A percentile compares a stretch with the other conserved stretches of the same genome.
phyloP scores from a whole-genome alignment of 2,113 vertebrate genomes.

The Bothrops jararaca region DNA sequence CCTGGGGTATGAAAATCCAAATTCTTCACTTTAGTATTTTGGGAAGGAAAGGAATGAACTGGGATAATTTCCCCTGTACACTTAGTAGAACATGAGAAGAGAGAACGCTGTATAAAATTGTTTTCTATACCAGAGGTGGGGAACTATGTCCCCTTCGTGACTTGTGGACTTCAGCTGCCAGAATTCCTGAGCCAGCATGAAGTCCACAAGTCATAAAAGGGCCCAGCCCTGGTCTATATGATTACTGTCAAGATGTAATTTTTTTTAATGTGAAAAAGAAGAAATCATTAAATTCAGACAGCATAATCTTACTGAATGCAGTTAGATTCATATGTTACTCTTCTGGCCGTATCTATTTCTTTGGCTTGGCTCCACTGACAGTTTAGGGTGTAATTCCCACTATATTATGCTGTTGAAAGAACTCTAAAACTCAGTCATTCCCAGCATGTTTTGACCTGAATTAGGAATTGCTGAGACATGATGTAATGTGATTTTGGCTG shows the following conservation, averaged over 20 bases:
- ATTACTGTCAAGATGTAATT: neutral
- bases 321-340: neutral
- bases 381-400: neutral
- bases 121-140: neutral
- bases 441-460: neutral
- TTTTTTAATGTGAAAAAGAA: neutral
- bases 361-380: neutral
- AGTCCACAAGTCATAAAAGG: neutral
- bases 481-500: neutral
- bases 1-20: neutral
- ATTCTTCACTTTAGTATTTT: neutral
- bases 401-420: neutral
- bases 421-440: neutral
- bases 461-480: neutral
- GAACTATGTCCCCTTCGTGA: neutral
- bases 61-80: neutral
- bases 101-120: neutral
- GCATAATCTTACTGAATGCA: neutral
- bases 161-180: no score
- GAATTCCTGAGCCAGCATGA: neutral
- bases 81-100: neutral
- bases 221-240: neutral
- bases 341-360: neutral
- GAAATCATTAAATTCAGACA: neutral
- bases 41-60: neutral